These are phyloP conservation scores for Rhagium mordax DNA, from an alignment of 2,888 invertebrate genomes.

Conservation along the genomic window DNA sequence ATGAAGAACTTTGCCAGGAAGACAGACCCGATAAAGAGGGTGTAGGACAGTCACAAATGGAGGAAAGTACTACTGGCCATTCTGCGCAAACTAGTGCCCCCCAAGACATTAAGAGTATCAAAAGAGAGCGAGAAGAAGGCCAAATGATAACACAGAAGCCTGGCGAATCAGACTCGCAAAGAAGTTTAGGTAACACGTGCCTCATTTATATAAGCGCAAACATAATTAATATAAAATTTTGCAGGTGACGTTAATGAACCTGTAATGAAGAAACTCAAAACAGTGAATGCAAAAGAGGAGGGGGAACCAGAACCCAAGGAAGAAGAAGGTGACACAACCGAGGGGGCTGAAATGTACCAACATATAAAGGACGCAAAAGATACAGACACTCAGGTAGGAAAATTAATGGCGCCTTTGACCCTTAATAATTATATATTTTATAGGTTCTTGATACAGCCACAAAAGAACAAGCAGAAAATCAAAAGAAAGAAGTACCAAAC, in stretches of 20 bases:
- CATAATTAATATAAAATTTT: conserved; percentile 9
- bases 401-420: not conserved
- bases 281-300: conserved; percentile 68
- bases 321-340: conserved; percentile 71
- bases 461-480: conserved; percentile 85
- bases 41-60: conserved; percentile 83
- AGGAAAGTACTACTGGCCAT: conserved; percentile 81
- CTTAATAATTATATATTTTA: conserved; percentile 6
- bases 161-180: conserved; percentile 82
- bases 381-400: conserved; percentile 79
- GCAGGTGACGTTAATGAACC: conserved; percentile 76
- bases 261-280: conserved; percentile 76
- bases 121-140: conserved; percentile 64
- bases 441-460: conserved; percentile 83
- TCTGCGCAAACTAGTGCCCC: conserved; percentile 68
- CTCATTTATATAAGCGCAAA: not conserved
- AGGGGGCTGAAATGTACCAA: conserved; percentile 77
- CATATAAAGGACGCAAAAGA: conserved; percentile 87
- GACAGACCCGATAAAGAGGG: conserved; percentile 78
- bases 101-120: conserved; percentile 62
- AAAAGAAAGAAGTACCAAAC: conserved; percentile 72
- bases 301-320: conserved; percentile 66
- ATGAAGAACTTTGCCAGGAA: conserved; percentile 73
- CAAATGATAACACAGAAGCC: conserved; percentile 79
- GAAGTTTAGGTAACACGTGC: conserved; percentile 73